Evolutionary conservation across 1,140 invertebrate genomes (phyloP), one percentile per base, ranked within the genome.

Genomic region (Danaus plexippus): DNA sequence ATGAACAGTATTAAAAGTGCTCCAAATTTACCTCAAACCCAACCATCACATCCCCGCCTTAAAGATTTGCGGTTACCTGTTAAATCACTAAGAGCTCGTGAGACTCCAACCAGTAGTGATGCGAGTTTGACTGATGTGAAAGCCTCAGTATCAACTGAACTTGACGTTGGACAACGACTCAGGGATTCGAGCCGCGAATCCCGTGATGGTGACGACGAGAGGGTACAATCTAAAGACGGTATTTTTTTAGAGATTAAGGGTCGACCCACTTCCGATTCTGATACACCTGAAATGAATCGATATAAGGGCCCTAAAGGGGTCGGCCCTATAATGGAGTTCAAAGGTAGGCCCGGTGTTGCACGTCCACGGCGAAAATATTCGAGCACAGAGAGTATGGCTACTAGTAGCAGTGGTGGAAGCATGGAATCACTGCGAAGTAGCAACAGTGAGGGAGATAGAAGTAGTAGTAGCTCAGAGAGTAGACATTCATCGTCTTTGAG

Each of bases 311-410:
- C 78, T 72, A 89, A 85, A 77, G 90, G 88, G 83, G 89, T 80
- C 74, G 89, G 89, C 67, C 88, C 89, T 67, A 90, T 92, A 77
- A 89, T 92, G 86, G 91, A 92, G 72, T 91, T 92, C 79, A 92
- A 92, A 73, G 89, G 89, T 54, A 90, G 91, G 88, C 89, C 90
- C 55, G 85, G 78, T 41, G 88, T 89, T 63, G 85, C 89, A 15
- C 87, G 90, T 61, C 82, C 80, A 58, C 67, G 89, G 44, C 86
- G 89, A 52, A 94, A 94, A 54, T 95, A 94, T 75, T 95, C 93
- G 0, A 95, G 94, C 69, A 94, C 93, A 1, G 94, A 96, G 75
- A 94, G 93, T 72, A 94, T 96, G 90, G 93, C 93, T 9, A 95
- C 93, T 1, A 94, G 92, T 61, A 94, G 93, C 77, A 94, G 93